A percentile compares a stretch with the other conserved stretches of the same genome.
phyloP scores from a whole-genome alignment of 2,113 vertebrate species.

The Anhinga rufa region DNA sequence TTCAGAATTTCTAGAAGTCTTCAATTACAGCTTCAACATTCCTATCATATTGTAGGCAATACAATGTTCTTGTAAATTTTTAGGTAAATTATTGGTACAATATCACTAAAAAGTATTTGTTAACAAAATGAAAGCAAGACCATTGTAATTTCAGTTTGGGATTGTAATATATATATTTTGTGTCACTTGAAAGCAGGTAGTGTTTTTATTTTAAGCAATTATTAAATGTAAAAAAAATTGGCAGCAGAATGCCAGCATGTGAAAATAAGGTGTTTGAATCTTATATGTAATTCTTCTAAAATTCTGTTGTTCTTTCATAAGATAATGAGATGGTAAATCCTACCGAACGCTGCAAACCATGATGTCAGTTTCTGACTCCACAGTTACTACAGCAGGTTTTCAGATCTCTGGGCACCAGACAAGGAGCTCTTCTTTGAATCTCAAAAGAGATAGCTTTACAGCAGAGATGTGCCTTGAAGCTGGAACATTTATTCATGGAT shows the following conservation, averaged over 20 bases:
- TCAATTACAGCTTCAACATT: neutral
- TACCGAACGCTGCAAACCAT: neutral
- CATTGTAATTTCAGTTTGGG: neutral
- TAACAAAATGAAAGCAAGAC: neutral
- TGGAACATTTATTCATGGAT: conserved; percentile 67
- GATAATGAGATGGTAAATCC: neutral
- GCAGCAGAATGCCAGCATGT: neutral
- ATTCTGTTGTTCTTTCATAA: neutral
- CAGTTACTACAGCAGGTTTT: conserved; percentile 34
- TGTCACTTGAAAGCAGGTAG: neutral
- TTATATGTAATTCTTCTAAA: neutral
- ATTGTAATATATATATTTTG: too few species aligned
- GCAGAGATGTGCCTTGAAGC: conserved; percentile 57
- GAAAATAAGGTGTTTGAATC: neutral
- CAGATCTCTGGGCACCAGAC: conserved; percentile 38
- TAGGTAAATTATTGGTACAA: neutral
- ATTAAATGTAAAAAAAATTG: neutral
- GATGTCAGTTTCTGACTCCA: neutral
- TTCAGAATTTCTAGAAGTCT: neutral
- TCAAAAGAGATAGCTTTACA: conserved; percentile 22
- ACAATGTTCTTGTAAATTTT: neutral
- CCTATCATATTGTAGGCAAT: neutral
- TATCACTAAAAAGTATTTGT: neutral
- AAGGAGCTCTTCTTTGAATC: conserved; percentile 30
- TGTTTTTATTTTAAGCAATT: neutral